phyloP scores from a whole-genome alignment of 2,113 vertebrate genomes.

The Lepidothrix coronata region DNA sequence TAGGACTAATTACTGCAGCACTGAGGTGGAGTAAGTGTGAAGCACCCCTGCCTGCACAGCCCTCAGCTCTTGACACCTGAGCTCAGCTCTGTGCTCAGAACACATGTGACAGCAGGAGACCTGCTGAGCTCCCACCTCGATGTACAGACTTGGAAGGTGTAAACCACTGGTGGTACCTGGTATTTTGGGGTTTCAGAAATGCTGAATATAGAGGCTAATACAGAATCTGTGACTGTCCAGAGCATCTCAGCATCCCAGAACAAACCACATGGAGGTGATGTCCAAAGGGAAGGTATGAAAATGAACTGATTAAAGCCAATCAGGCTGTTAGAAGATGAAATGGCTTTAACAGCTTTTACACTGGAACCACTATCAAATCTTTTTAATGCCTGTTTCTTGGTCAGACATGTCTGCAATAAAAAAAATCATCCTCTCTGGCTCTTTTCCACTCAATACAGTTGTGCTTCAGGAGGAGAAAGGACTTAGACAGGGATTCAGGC shows the following conservation, averaged over 20 bases:
- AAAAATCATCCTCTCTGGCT: background rate
- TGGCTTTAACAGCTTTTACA: background rate
- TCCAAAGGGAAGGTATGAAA: background rate
- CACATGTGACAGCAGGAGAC: background rate
- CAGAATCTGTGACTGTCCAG: background rate
- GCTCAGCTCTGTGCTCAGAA: background rate
- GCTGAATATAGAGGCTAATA: background rate
- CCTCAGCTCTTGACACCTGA: background rate
- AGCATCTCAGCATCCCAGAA: background rate
- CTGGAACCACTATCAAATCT: background rate
- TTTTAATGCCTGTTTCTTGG: background rate
- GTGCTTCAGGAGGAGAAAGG: background rate
- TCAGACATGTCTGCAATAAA: background rate
- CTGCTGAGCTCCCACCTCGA: background rate
- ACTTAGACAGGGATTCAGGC: background rate
- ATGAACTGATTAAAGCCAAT: background rate
- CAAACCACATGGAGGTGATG: background rate
- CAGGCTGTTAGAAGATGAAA: background rate
- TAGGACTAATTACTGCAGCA: background rate
- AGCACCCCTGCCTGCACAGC: background rate
- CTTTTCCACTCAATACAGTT: background rate
- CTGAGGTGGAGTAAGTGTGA: background rate
- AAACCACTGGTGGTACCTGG: background rate
- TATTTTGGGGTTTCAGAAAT: background rate
- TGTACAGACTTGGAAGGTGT: background rate